Conservation (phyloP, 1,140 invertebrate genomes). For the Oreohelix idahoensis region DNA sequence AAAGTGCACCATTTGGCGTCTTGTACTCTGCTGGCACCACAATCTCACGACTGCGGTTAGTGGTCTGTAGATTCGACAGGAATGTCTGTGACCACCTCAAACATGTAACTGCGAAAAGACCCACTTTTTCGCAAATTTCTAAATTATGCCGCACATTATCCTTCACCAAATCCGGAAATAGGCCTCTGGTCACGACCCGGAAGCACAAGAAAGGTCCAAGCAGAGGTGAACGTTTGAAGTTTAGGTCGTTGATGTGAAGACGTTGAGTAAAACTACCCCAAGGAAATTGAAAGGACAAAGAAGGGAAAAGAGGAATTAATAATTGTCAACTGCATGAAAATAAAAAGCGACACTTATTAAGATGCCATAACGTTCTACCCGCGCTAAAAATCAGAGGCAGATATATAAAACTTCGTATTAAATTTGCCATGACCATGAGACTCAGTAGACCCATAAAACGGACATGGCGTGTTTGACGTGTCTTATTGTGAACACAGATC, state of each 20-base stretch:
- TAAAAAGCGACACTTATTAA: conserved; percentile 53
- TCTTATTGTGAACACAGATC: not conserved
- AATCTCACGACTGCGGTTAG: conserved; percentile 83
- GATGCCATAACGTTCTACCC: conserved; percentile 46
- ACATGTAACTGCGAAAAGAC: conserved; percentile 95
- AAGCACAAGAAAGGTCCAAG: conserved; percentile 96
- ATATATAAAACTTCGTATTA: no score
- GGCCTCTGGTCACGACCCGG: conserved; percentile 93
- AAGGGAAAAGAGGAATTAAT: conserved; percentile 53
- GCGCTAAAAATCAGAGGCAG: not conserved
- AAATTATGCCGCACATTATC: conserved; percentile 91
- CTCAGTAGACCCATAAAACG: not conserved
- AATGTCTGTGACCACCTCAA: conserved; percentile 97
- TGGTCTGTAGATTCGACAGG: conserved; percentile 81
- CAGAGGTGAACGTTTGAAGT: conserved; percentile 89
- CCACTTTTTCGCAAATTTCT: conserved; percentile 89
- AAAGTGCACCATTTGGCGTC: conserved; percentile 91
- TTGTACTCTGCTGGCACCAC: conserved; percentile 89
- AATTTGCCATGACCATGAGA: not conserved
- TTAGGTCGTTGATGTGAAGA: conserved; percentile 92
- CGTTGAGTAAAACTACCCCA: conserved; percentile 88
- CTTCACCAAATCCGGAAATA: conserved; percentile 91
- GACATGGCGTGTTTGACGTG: conserved; percentile 14
- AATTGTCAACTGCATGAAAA: conserved; percentile 53
- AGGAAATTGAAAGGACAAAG: conserved; percentile 56